These are phyloP conservation scores for Spilosoma lubricipeda DNA, from an alignment of 2,888 invertebrate species.

Conservation along the genomic window DNA sequence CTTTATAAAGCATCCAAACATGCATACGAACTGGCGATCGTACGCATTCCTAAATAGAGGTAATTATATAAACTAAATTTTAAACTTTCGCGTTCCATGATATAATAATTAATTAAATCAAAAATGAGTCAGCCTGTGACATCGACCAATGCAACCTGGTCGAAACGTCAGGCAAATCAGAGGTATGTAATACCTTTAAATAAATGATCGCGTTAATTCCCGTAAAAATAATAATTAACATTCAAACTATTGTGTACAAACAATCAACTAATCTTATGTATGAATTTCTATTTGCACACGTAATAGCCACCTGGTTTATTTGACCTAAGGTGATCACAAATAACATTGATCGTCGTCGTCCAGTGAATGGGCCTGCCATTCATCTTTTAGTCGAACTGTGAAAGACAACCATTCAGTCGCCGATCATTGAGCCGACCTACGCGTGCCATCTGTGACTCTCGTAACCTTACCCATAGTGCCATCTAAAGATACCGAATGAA, in stretches of 20 bases:
- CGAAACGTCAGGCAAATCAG: no score
- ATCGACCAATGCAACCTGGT: no score
- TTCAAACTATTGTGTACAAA: not conserved
- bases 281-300: conserved; percentile 38
- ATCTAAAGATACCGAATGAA: conserved; percentile 52
- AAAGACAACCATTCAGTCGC: conserved; percentile 64
- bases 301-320: conserved; percentile 43
- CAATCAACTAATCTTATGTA: not conserved
- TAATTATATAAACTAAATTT: no score
- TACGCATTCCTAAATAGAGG: not conserved
- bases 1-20: not conserved
- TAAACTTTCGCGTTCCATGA: no score
- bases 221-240: no score
- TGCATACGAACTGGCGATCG: no score
- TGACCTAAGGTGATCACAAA: conserved; percentile 51
- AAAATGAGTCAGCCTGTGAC: no score
- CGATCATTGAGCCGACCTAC: conserved; percentile 61
- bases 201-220: no score
- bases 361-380: conserved; percentile 64
- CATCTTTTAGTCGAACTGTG: conserved; percentile 48
- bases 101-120: no score
- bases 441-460: conserved; percentile 54
- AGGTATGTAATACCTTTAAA: no score
- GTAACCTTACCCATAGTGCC: conserved; percentile 49
- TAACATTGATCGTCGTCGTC: conserved; percentile 43